Percentiles rank a stretch among this genome's conserved stretches.
Conservation (phyloP, 2,888 invertebrate genomes). For the Ornithoptera priamus region DNA sequence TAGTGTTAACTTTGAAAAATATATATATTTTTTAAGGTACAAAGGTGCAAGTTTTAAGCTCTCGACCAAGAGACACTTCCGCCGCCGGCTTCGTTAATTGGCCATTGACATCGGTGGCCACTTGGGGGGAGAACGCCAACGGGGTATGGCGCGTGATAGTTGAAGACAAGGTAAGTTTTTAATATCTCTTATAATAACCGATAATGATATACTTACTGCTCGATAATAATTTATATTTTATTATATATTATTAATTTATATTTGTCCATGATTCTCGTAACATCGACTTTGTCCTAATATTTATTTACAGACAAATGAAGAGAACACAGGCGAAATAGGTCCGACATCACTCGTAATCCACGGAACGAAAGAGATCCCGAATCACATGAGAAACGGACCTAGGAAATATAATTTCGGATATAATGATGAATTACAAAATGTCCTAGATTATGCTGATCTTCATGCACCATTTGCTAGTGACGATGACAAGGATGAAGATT, state of each 20-base stretch:
- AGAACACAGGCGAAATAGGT: slow-evolving; percentile 81
- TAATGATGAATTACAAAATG: slow-evolving; percentile 56
- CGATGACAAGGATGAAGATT: slow-evolving; percentile 41
- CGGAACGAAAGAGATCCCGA: slow-evolving; percentile 84
- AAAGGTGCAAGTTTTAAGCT: slow-evolving; percentile 83
- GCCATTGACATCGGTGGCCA: slow-evolving; percentile 93
- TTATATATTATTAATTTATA: too few relatives aligned
- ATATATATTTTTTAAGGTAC: slow-evolving; percentile 77
- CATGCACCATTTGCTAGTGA: slow-evolving; percentile 39
- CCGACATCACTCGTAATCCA: slow-evolving; percentile 83
- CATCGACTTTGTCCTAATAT: not conserved
- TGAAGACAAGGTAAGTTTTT: slow-evolving; percentile 65
- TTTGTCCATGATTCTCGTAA: too few relatives aligned
- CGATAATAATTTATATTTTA: too few relatives aligned
- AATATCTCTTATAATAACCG: not conserved
- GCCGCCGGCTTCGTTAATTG: slow-evolving; percentile 87
- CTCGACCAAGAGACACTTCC: slow-evolving; percentile 85
- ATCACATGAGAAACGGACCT: slow-evolving; percentile 80
- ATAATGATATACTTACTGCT: too few relatives aligned
- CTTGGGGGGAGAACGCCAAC: slow-evolving; percentile 91
- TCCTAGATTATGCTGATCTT: slow-evolving; percentile 40
- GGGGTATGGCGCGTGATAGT: slow-evolving; percentile 83
- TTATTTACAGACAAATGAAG: slow-evolving; percentile 54
- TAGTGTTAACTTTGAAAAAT: too few relatives aligned
- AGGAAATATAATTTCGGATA: slow-evolving; percentile 78